Percentiles rank a stretch among this genome's conserved stretches.
These are phyloP conservation scores for Rhinichthys klamathensis DNA, from an alignment of 2,113 vertebrate species.

Conservation along the genomic window DNA sequence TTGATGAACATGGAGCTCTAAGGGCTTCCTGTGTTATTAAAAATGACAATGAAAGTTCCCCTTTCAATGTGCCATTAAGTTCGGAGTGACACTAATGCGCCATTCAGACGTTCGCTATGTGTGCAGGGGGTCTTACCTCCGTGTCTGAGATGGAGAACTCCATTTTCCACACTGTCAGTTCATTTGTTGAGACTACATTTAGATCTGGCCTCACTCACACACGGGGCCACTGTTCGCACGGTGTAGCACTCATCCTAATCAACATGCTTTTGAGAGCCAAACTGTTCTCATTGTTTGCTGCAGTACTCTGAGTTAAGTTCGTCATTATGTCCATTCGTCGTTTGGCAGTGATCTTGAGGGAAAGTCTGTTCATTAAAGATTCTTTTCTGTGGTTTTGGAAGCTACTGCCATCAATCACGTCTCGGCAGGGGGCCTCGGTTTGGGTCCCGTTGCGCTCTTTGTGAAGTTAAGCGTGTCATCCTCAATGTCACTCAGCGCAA, in stretches of 20 bases:
- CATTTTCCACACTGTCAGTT: conserved; percentile 30
- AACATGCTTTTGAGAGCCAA: conserved; percentile 8
- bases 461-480: conserved; percentile 48
- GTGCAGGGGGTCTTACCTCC: conserved; percentile 39
- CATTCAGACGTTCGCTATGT: background rate
- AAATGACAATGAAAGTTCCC: conserved; percentile 52
- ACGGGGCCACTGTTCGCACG: background rate
- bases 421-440: conserved; percentile 30
- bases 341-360: conserved; percentile 35
- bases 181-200: background rate
- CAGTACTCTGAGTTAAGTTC: conserved; percentile 38
- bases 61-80: conserved; percentile 48
- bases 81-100: conserved; percentile 56
- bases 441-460: conserved; percentile 45
- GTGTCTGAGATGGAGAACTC: background rate
- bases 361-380: conserved; percentile 49
- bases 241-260: conserved; percentile 8
- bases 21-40: conserved; percentile 47
- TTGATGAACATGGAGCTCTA: conserved; percentile 41
- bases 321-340: conserved; percentile 44
- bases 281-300: background rate
- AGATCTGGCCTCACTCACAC: background rate
- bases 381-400: conserved; percentile 31
- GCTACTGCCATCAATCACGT: conserved; percentile 50
- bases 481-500: conserved; percentile 42